A percentile compares a stretch with the other conserved stretches of the same genome.
Conservation (phyloP, 2,888 invertebrate genomes). For the Drosophila histrio region DNA sequence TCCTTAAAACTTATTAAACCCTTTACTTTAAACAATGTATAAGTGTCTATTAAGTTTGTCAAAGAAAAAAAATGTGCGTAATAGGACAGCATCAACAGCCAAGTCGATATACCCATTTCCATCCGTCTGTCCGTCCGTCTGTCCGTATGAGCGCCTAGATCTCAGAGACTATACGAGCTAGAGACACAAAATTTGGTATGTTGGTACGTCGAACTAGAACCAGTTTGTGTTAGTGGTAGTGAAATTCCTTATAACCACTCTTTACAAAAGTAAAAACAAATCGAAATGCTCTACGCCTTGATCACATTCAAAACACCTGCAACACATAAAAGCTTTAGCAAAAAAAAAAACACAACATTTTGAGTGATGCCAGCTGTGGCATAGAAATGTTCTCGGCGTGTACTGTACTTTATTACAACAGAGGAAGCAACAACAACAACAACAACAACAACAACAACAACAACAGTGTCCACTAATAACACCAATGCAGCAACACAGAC, state of each 20-base stretch:
- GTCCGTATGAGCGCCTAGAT: too few species aligned
- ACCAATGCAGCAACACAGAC: slow-evolving; percentile 76
- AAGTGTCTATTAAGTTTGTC: too few species aligned
- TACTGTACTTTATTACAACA: slow-evolving; percentile 67
- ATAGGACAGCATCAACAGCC: too few species aligned
- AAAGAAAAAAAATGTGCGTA: too few species aligned
- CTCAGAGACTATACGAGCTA: too few species aligned
- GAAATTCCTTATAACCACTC: neutral
- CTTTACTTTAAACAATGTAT: too few species aligned
- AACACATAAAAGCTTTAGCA: slow-evolving; percentile 29
- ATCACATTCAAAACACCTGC: slow-evolving; percentile 41
- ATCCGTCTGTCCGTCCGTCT: too few species aligned
- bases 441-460: slow-evolving; percentile 30
- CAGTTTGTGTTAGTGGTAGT: neutral
- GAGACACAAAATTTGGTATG: too few species aligned
- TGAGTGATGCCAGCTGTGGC: slow-evolving; percentile 73
- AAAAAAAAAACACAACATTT: slow-evolving; percentile 50
- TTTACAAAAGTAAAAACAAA: neutral
- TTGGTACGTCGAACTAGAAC: too few species aligned
- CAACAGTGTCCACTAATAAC: slow-evolving; percentile 65
- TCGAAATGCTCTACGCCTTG: slow-evolving; percentile 21
- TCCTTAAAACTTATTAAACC: too few species aligned
- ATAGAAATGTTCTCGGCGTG: slow-evolving; percentile 48
- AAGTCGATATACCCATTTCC: too few species aligned
- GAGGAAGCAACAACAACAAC: slow-evolving; percentile 11